A percentile compares a stretch with the other conserved stretches of the same genome.
phyloP scores from a whole-genome alignment of 2,797 vertebrate species.

The Okamejei kenojei region DNA sequence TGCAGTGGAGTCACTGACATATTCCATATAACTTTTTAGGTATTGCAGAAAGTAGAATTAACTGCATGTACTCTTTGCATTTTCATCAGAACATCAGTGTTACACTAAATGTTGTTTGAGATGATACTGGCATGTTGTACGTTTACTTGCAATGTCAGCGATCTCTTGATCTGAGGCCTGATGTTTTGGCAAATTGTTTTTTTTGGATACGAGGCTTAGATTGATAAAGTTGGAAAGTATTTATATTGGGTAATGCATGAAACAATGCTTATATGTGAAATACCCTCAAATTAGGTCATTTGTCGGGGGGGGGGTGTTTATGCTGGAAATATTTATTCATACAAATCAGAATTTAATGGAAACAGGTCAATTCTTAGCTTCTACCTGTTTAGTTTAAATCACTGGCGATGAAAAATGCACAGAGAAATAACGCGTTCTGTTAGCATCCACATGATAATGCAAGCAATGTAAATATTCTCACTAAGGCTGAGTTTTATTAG shows the following conservation, averaged over 20 bases:
- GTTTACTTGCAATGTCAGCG: not conserved
- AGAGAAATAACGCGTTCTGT: not conserved
- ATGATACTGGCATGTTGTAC: not conserved
- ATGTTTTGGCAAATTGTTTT: not conserved
- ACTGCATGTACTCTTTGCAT: not conserved
- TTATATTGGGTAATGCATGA: not conserved
- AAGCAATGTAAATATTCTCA: not conserved
- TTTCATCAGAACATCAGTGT: not conserved
- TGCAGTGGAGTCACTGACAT: not conserved
- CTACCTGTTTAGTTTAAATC: not conserved
- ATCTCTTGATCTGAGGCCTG: not conserved
- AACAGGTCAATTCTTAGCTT: not conserved
- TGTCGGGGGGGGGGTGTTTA: not conserved
- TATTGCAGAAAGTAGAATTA: not conserved
- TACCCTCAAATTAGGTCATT: not conserved
- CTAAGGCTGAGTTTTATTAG: not conserved
- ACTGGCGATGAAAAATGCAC: not conserved
- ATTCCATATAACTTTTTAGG: not conserved
- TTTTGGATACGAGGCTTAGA: not conserved
- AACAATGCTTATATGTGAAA: not conserved
- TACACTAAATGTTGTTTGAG: not conserved
- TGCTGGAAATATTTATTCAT: not conserved
- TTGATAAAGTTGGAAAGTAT: not conserved
- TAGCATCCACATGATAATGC: not conserved
- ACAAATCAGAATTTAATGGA: not conserved